Base-by-base conservation (phyloP, 2,888 invertebrate genomes). In the Microctonus aethiopoides region DNA sequence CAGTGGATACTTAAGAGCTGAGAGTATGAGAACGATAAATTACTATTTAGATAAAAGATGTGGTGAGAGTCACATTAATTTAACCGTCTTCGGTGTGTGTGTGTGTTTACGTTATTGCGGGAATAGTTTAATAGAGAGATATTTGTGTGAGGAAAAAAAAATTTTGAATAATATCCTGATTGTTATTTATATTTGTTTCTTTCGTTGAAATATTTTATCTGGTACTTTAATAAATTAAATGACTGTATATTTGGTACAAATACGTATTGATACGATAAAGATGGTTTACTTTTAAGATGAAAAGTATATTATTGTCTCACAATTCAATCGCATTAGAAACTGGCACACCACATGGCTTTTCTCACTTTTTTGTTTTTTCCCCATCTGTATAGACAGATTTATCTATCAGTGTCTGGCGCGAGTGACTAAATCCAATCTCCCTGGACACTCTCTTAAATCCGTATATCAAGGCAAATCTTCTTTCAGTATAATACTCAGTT, bases 311-410 rank as follows among this genome's bases (percentile, higher is more conserved):
- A 74, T 67, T 71, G 71, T 67, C 64, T 70, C 66, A 54, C 59
- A 39, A 39, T 72, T 70, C 72, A 75, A 74, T 76, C 73, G 69
- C 72, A 73, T 76, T 71, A 72, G 65, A 67, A 66, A 63, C 46
- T 39, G 39, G 32, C 46, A 59, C 56, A 26, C 56, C 29, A 26
- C 29, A 29, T 59, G 54, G 36, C 36, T 51, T 61, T 52, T 54
- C 51, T 56, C 24, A n/a, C 34, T 39, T 26, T 22, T 62, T 70
- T 61, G 67, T 46, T 34, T 62, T 66, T 39, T 64, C 54, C 39
- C 64, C 54, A 46, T 39, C n/a, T n/a, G n/a, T n/a, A n/a, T n/a
- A n/a, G n/a, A 57, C 22, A 20, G 29, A 41, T 22, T 10, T 34
- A 46, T 26, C n/a, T 26, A 51, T 46, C 6, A 32, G 57, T 57